These are phyloP conservation scores for Enteromius radiatus DNA, from an alignment of 2,797 vertebrate species.

Conservation along the genomic window DNA sequence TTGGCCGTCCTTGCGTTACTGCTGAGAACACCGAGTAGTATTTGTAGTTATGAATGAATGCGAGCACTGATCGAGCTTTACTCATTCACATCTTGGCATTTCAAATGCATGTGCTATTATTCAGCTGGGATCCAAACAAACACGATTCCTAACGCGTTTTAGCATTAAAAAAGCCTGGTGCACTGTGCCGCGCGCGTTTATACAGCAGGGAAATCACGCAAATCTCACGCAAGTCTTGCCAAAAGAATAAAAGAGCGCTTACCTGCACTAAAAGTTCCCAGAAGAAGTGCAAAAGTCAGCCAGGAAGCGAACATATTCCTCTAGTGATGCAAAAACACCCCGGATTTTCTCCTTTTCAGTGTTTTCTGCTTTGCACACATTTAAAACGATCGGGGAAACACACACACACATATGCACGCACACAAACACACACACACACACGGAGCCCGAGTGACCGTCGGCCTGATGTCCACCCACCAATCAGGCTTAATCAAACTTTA, in stretches of 20 bases:
- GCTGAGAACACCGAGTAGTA: not conserved
- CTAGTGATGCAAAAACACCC: constrained; percentile 64
- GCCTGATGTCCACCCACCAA: constrained; percentile 57
- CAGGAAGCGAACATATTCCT: constrained; percentile 86
- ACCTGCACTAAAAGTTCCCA: constrained; percentile 88
- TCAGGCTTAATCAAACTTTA: constrained; percentile 59
- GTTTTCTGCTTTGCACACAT: constrained; percentile 65
- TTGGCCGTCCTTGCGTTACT: not conserved
- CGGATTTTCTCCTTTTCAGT: constrained; percentile 63
- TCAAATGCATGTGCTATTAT: not conserved
- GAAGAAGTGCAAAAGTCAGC: constrained; percentile 86
- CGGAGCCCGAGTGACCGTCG: constrained; percentile 46
- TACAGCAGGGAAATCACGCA: not conserved
- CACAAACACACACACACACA: not conserved
- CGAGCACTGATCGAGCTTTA: not conserved
- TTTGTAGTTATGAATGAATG: constrained; percentile 17
- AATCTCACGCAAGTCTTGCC: not conserved
- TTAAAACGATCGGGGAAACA: constrained; percentile 51
- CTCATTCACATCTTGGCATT: not conserved
- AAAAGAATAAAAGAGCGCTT: constrained; percentile 59
- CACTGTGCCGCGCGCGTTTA: too few species aligned
- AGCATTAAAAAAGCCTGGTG: not conserved
- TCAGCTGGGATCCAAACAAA: not conserved
- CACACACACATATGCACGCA: not conserved
- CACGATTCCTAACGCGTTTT: not conserved